Evolutionary conservation across 64 coral and sea anemone species (phyloP).

Genomic region (Dendronephthya gigantea): DNA sequence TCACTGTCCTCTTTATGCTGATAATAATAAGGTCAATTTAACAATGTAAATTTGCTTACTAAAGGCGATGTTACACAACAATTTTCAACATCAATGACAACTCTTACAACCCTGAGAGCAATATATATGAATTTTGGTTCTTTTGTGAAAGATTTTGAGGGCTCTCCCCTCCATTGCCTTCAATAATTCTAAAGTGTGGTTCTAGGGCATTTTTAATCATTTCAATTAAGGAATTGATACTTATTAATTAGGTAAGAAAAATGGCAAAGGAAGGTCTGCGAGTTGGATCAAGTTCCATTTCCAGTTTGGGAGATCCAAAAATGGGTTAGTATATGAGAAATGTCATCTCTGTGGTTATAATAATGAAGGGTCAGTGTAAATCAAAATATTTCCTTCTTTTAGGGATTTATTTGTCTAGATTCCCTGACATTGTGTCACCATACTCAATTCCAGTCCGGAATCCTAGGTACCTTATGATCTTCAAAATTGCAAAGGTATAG

Average conservation of each 20-base stretch:
- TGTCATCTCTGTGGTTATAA: background rate
- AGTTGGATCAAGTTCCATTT: background rate
- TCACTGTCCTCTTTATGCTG: too few relatives aligned
- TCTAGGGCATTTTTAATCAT: too few relatives aligned
- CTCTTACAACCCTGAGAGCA: too few relatives aligned
- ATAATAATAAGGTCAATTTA: too few relatives aligned
- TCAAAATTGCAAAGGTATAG: conserved; percentile 8
- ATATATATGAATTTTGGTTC: too few relatives aligned
- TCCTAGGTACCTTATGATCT: background rate
- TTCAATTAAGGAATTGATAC: background rate
- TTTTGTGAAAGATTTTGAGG: too few relatives aligned
- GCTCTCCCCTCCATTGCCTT: too few relatives aligned
- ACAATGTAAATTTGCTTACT: too few relatives aligned
- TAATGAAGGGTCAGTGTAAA: background rate
- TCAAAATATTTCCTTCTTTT: background rate
- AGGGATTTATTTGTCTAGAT: background rate
- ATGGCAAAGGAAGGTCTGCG: background rate
- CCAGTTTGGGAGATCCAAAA: background rate
- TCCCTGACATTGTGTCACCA: background rate
- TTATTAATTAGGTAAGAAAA: background rate
- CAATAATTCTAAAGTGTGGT: too few relatives aligned
- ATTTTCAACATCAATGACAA: too few relatives aligned
- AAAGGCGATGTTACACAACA: too few relatives aligned
- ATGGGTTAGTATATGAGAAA: background rate
- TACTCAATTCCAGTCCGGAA: background rate